These are phyloP conservation scores for Spodoptera exigua DNA, from an alignment of 2,888 invertebrate genomes.

Conservation along the genomic window DNA sequence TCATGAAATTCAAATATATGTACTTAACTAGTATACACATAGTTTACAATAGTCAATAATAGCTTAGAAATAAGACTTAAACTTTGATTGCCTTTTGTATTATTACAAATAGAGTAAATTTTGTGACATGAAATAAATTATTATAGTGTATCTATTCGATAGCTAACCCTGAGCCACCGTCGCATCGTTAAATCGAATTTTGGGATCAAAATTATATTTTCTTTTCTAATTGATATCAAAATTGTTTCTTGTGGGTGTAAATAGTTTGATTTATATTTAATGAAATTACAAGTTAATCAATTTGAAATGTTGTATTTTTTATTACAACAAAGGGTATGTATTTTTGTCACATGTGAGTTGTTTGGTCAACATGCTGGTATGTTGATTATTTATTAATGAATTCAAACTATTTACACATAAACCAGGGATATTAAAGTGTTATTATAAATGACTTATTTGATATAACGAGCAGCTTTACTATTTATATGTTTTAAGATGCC, in stretches of 20 bases:
- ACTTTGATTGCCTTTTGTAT: constrained; percentile 62
- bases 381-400: constrained; percentile 25
- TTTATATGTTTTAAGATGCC: constrained; percentile 88
- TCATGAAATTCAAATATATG: constrained; percentile 71
- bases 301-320: constrained; percentile 5
- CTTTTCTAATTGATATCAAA: constrained; percentile 69
- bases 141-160: constrained; percentile 20
- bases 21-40: constrained; percentile 82
- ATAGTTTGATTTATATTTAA: constrained; percentile 50
- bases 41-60: constrained; percentile 79
- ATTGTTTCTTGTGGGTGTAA: constrained; percentile 54
- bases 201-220: constrained; percentile 82
- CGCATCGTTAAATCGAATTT: constrained; percentile 60
- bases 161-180: constrained; percentile 42
- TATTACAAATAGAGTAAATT: constrained; percentile 46
- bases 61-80: constrained; percentile 69
- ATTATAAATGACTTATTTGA: constrained; percentile 64
- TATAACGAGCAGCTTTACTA: constrained; percentile 87
- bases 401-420: constrained; percentile 52
- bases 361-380: constrained; percentile 2
- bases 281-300: constrained; percentile 7
- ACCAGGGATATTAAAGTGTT: constrained; percentile 57
- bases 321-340: constrained; percentile 7
- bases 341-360: constrained; percentile 13
- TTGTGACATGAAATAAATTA: constrained; percentile 12